Base-by-base conservation (phyloP, 2,797 vertebrate species). In the Pogonophryne albipinna region DNA sequence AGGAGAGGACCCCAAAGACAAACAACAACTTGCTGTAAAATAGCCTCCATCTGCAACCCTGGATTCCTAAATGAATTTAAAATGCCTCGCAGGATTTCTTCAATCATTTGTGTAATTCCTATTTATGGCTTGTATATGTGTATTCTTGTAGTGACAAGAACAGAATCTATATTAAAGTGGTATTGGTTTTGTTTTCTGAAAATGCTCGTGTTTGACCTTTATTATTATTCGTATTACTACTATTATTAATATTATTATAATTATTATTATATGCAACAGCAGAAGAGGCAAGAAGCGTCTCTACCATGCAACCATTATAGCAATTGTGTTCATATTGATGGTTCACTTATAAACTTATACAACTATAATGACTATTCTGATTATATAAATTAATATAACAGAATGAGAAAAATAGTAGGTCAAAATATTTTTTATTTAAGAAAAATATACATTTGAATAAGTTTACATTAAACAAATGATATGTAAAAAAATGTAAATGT, bases 111-210 rank as follows among this genome's bases (percentile, higher is more conserved):
- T 97, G 97, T 96, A 96, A 94, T 95, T 95, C 95, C 97, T 99
- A 99, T 99, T 99, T 99, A 99, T 99, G 96, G 94, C 96, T 96
- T 96, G 95, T 97, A 96, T 96, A 96, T 97, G 96, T 99, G 96
- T 98, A 95, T 96, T 97, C 96, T 97, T 97, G 95, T 96, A 95
- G 93, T 93, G 94, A 94, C 93, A 94, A 95, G 95, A 95, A 94
- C 95, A 97, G 95, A 95, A 95, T 96, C 95, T 97, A 94, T 97
- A 99, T 98, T 98, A 98, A 98, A 98, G 95, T 97, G 95, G 97
- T 97, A 95, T 95, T 97, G 95, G 94, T 94, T 96, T 96, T 96
- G 95, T 95, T 94, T 94, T 92, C 92, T 91, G 88, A 94, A 92
- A 20, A 86, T 63, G 11, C 74, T 61, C 52, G 69, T 81, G 69